Percentiles rank a stretch among this genome's conserved stretches.
Conservation (phyloP, 1,140 invertebrate species). For the Acromyrmex charruanus region DNA sequence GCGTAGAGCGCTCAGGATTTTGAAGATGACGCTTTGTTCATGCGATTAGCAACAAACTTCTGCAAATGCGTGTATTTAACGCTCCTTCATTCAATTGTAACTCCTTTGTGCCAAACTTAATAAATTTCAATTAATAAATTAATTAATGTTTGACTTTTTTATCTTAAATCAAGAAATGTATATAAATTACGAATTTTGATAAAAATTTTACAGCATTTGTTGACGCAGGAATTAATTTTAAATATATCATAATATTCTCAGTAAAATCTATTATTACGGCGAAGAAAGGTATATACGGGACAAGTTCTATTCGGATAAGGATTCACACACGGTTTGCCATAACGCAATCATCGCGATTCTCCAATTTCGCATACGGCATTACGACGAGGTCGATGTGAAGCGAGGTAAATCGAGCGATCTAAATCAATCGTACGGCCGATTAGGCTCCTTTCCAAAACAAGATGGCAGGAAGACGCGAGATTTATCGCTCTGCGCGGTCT, state of each 20-base stretch:
- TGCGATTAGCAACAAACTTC: conserved; percentile 39
- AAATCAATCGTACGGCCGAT: conserved; percentile 57
- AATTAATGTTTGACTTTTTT: conserved; percentile 20
- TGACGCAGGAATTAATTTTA: neutral
- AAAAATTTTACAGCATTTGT: neutral
- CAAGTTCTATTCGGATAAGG: neutral
- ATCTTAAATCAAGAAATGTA: neutral
- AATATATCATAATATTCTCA: neutral
- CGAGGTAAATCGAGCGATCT: conserved; percentile 62
- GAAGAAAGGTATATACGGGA: neutral
- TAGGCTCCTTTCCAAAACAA: conserved; percentile 56
- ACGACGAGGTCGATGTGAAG: neutral
- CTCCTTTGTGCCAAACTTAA: neutral
- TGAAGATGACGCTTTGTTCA: conserved; percentile 58
- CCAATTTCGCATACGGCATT: conserved; percentile 1
- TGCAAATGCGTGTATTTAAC: conserved; percentile 30
- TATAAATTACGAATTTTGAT: neutral
- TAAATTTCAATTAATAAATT: neutral
- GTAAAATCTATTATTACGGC: conserved; percentile 11
- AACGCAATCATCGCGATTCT: conserved; percentile 50
- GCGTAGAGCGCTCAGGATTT: conserved; percentile 1
- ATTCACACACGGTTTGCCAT: neutral
- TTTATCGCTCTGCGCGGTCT: conserved; percentile 66
- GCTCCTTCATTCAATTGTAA: neutral
- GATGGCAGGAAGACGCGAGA: conserved; percentile 61